phyloP scores from a whole-genome alignment of 2,797 vertebrate genomes.

The Spheniscus humboldti region DNA sequence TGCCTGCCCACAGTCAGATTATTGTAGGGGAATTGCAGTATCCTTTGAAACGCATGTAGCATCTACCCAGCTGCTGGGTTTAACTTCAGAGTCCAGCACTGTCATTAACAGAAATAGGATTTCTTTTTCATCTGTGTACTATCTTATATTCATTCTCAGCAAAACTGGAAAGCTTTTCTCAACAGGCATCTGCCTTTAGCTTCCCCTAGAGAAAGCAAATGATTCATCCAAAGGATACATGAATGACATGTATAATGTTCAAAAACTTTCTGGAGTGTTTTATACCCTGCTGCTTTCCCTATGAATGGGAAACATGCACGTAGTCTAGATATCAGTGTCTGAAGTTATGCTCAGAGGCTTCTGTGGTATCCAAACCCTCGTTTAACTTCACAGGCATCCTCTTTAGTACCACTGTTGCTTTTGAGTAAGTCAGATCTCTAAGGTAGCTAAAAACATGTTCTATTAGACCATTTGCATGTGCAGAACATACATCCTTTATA shows the following conservation, averaged over 20 bases:
- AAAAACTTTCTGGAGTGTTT: neutral
- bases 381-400: neutral
- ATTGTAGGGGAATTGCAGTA: neutral
- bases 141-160: neutral
- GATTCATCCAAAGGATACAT: neutral
- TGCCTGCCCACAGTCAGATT: neutral
- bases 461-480: neutral
- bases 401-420: neutral
- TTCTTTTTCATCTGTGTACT: neutral
- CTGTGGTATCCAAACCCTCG: neutral
- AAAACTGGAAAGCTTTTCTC: neutral
- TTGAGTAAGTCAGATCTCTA: neutral
- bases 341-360: neutral
- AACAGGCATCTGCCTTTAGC: neutral
- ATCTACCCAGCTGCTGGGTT: neutral
- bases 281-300: neutral
- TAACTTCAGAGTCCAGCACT: slow-evolving; percentile 4
- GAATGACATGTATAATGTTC: neutral
- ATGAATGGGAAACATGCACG: neutral
- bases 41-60: neutral
- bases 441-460: neutral
- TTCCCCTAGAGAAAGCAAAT: neutral
- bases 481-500: neutral
- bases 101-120: neutral
- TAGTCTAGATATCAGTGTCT: neutral